phyloP scores from a whole-genome alignment of 2,797 vertebrate species.

The Lagorchestes hirsutus region DNA sequence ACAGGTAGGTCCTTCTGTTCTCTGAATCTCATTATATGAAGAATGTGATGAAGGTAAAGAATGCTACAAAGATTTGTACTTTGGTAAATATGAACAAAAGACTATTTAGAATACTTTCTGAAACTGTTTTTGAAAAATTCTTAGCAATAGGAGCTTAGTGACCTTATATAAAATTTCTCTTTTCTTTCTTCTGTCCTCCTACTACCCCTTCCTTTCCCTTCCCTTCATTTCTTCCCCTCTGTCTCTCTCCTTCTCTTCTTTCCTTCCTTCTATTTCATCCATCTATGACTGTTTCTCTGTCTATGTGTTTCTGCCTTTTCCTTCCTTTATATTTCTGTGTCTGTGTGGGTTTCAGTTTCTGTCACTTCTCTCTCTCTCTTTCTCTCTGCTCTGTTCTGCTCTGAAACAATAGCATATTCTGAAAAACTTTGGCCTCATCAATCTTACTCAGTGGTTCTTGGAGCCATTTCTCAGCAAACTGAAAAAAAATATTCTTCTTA shows the following conservation, averaged over 20 bases:
- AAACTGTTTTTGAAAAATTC: neutral
- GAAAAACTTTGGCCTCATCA: neutral
- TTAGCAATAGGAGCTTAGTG: neutral
- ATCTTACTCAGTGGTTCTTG: neutral
- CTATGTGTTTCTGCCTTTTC: neutral
- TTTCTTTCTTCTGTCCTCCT: neutral
- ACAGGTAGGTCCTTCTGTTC: neutral
- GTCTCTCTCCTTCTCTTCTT: neutral
- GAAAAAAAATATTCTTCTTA: constrained; percentile 7
- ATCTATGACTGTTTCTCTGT: neutral
- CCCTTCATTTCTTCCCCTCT: neutral
- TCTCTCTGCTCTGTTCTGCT: neutral
- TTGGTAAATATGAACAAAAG: neutral
- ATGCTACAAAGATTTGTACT: neutral
- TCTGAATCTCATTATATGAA: neutral
- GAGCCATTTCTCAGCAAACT: constrained; percentile 8
- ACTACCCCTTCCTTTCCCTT: neutral
- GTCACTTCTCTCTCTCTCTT: neutral
- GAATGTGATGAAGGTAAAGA: neutral
- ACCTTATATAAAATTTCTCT: neutral
- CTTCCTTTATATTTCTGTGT: no score
- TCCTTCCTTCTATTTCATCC: neutral
- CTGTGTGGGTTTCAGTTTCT: no score
- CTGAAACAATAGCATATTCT: neutral
- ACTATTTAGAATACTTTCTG: neutral